Evolutionary conservation across 2,888 invertebrate genomes (phyloP).

Genomic region (Epirrita christyi): DNA sequence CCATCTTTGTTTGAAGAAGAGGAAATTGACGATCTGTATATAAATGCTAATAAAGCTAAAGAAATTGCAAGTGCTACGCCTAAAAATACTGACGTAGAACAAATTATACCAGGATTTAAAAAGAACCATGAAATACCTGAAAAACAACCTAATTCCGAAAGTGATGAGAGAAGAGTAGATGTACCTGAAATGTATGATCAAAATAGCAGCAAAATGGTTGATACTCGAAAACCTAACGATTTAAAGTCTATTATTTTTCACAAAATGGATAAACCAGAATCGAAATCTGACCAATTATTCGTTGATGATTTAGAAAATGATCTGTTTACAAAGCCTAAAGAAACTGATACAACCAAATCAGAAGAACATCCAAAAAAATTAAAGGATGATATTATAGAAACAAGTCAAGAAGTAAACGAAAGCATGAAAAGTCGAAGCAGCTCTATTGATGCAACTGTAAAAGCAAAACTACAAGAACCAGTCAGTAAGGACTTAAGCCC

Average conservation of each 20-base stretch:
- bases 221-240: conserved; percentile 1
- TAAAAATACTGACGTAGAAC: conserved; percentile 1
- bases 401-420: conserved; percentile 19
- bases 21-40: conserved; percentile 52
- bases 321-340: conserved; percentile 13
- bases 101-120: background rate
- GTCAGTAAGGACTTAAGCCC: background rate
- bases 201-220: background rate
- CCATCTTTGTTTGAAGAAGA: conserved; percentile 64
- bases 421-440: conserved; percentile 2
- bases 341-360: background rate
- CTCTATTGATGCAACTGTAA: background rate
- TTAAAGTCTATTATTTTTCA: conserved; percentile 3
- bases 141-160: background rate
- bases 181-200: background rate
- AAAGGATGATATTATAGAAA: conserved; percentile 19
- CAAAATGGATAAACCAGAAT: conserved; percentile 3
- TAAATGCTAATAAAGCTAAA: conserved; percentile 33
- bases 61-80: background rate
- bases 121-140: conserved; percentile 3
- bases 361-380: background rate
- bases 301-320: conserved; percentile 14
- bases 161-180: background rate
- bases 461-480: background rate
- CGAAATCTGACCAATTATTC: conserved; percentile 5